A percentile compares a stretch with the other conserved stretches of the same genome.
Conservation (phyloP, 1,140 invertebrate species). For the Zaprionus taronus region DNA sequence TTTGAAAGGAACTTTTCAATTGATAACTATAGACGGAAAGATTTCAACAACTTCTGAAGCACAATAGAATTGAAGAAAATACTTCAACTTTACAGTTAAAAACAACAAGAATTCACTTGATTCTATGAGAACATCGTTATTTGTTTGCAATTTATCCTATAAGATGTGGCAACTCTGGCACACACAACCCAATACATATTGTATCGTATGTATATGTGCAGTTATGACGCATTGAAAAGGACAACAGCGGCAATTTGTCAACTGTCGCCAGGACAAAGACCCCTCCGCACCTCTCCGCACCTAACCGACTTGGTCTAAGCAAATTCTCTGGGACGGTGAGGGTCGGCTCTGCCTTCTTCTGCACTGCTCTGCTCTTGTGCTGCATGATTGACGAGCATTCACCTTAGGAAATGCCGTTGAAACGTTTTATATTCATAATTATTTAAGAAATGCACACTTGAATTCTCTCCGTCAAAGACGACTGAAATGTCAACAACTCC, state of each 20-base stretch:
- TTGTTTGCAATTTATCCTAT: conserved; percentile 2
- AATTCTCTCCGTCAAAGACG: conserved; percentile 46
- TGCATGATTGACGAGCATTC: conserved; percentile 74
- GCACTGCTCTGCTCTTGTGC: conserved; percentile 9
- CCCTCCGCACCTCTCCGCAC: conserved; percentile 3
- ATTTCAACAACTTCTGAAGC: conserved; percentile 5
- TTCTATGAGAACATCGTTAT: background rate
- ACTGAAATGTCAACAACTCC: conserved; percentile 73
- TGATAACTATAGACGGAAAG: conserved; percentile 41
- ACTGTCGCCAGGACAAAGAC: conserved; percentile 70
- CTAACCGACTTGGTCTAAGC: conserved; percentile 23
- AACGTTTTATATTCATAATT: conserved; percentile 78
- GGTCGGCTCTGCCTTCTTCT: conserved; percentile 13
- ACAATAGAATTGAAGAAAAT: background rate
- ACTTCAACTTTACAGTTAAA: background rate
- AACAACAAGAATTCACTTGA: background rate
- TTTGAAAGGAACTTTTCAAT: conserved; percentile 59
- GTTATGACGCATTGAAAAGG: conserved; percentile 61
- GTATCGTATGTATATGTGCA: background rate
- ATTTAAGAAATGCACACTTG: conserved; percentile 81
- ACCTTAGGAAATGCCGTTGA: conserved; percentile 61
- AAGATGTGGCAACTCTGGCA: conserved; percentile 7
- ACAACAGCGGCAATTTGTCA: conserved; percentile 73
- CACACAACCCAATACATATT: conserved; percentile 18
- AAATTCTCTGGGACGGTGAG: conserved; percentile 29